These are phyloP conservation scores for Bathynomus jamesi DNA, from an alignment of 1,140 invertebrate genomes.

Conservation along the genomic window DNA sequence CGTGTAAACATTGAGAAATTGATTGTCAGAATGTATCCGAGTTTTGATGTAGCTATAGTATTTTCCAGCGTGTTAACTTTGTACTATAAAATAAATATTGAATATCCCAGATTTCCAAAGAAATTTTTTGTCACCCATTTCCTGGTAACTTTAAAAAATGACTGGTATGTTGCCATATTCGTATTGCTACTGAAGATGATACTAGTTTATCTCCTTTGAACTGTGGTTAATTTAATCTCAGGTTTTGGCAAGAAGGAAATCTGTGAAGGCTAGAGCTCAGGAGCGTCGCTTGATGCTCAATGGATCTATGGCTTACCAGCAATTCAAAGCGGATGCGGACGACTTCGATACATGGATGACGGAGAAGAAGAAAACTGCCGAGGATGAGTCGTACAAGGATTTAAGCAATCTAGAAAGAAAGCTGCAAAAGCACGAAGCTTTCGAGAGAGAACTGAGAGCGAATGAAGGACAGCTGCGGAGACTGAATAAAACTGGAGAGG, in stretches of 20 bases:
- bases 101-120: no score
- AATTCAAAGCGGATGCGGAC: conserved; percentile 80
- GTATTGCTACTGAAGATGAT: no score
- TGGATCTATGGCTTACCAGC: conserved; percentile 69
- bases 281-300: conserved; percentile 61
- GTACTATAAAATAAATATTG: no score
- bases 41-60: no score
- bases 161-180: no score
- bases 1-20: no score
- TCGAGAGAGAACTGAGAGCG: conserved; percentile 85
- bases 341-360: conserved; percentile 81
- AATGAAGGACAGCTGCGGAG: conserved; percentile 79
- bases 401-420: conserved; percentile 85
- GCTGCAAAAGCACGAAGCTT: conserved; percentile 94
- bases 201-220: no score
- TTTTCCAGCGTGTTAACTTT: no score
- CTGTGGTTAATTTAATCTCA: conserved; percentile 48
- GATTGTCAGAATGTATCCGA: no score
- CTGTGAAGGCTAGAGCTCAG: conserved; percentile 65
- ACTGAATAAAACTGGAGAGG: conserved; percentile 61
- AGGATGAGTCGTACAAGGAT: conserved; percentile 88
- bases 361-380: conserved; percentile 83
- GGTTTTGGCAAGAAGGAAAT: conserved; percentile 62
- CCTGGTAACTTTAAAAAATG: no score
- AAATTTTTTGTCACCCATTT: no score